Evolutionary conservation across 2,797 vertebrate species (phyloP), one percentile per base, ranked within the genome.

Genomic region (Leuciscus waleckii): DNA sequence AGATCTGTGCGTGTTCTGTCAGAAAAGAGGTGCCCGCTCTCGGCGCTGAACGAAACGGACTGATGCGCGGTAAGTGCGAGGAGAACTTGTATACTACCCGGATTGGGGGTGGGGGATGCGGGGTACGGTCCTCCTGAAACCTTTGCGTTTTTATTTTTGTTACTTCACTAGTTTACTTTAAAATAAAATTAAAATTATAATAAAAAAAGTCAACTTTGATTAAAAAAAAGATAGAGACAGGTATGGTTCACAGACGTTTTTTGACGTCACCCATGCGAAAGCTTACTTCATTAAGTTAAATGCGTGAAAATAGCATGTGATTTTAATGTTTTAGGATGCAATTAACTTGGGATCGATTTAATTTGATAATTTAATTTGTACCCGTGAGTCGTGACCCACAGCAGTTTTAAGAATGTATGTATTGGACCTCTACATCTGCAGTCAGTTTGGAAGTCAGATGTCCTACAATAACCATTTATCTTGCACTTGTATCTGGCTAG

Each of bases 41-140:
- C 71, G 16, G 43, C 69, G 43, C 85, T 21, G 58, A 81, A 74
- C 86, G 69, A 79, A 51, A 58, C 86, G 79, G 75, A 90, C 76
- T 87, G 89, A 85, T 41, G 88, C 81, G 81, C 82, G 67, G 74
- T 3, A 46, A 84, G 75, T 68, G 58, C 74, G 77, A 63, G 68
- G 71, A 88, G 67, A 88, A 87, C 75, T 85, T 85, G 46, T 69
- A 58, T 29, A 51, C 51, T 65, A 85, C 65, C 17, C 26, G 10
- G 79, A 37, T 67, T 84, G 84, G 89, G 77, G 87, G 86, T 29
- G 73, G 79, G 65, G 16, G 21, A 19, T 73, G 58, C 46, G 63
- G 63, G 71, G 75, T 29, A 71, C 65, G 46, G 29, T 54, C 68
- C 70, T 67, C 58, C 79, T 58, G 54, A 71, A n/a, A 17, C 63